phyloP scores from a whole-genome alignment of 2,797 vertebrate species.

The Poecilia wingei region DNA sequence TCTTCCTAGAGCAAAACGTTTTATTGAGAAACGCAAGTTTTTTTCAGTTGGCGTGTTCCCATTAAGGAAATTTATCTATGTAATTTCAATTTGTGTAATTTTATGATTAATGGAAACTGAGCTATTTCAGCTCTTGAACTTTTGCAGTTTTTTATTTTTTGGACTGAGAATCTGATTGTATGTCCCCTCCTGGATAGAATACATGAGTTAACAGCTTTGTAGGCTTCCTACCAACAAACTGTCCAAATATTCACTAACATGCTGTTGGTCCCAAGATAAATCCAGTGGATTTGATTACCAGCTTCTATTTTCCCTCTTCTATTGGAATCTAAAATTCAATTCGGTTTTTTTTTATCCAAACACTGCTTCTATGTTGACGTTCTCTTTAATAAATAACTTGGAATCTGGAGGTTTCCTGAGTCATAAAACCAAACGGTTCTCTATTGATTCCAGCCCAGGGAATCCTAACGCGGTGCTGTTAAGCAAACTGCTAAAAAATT shows the following conservation, averaged over 20 bases:
- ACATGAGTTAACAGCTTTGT: neutral
- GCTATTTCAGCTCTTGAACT: neutral
- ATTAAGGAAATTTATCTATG: no score
- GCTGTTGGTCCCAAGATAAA: neutral
- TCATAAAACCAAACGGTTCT: neutral
- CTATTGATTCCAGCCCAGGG: neutral
- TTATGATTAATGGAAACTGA: no score
- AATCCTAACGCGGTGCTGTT: neutral
- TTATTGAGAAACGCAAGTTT: no score
- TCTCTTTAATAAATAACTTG: neutral
- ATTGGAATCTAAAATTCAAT: neutral
- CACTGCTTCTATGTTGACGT: neutral
- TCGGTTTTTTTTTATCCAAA: neutral
- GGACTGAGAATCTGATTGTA: neutral
- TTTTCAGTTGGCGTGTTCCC: no score
- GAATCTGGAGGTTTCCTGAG: neutral
- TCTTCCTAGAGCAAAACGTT: no score
- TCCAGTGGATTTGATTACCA: neutral
- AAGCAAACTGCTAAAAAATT: conserved; percentile 13
- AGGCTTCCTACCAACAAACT: neutral
- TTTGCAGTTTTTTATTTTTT: neutral
- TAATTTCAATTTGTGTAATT: no score
- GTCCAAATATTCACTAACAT: neutral
- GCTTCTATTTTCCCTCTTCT: neutral
- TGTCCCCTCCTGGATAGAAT: neutral